Evolutionary conservation across 2,888 invertebrate genomes (phyloP), one percentile per base, ranked within the genome.

Genomic region (Ptilodon capucinus): DNA sequence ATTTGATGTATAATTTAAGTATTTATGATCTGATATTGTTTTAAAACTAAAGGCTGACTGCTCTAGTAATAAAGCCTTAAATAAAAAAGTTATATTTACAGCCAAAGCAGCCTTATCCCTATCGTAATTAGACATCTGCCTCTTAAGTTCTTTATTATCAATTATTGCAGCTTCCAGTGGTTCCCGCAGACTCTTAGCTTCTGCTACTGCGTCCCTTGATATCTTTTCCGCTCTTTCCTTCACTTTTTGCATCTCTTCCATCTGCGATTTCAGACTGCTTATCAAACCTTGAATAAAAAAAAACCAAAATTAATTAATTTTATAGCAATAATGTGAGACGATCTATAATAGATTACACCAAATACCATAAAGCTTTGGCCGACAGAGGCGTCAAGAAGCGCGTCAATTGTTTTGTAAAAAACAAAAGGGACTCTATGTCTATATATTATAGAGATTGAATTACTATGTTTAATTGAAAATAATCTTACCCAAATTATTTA

Each of bases 401-500:
- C n/a, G n/a, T n/a, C n/a, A n/a, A n/a, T n/a, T n/a, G n/a, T n/a
- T n/a, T n/a, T n/a, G n/a, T n/a, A n/a, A n/a, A n/a, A n/a, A n/a
- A n/a, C n/a, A n/a, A n/a, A n/a, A n/a, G n/a, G n/a, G n/a, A n/a
- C n/a, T n/a, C n/a, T n/a, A n/a, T n/a, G n/a, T n/a, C n/a, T n/a
- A n/a, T n/a, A n/a, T n/a, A n/a, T n/a, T n/a, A n/a, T n/a, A n/a
- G n/a, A n/a, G n/a, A n/a, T n/a, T n/a, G n/a, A n/a, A n/a, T n/a
- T n/a, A n/a, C n/a, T n/a, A n/a, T n/a, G n/a, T n/a, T n/a, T n/a
- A n/a, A n/a, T n/a, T n/a, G n/a, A n/a, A n/a, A n/a, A n/a, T n/a
- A n/a, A n/a, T n/a, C 73, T 68, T 56, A 86, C 97, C 96, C 58
- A 98, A 91, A 84, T 98, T 98, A 80, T 98, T 98, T 11, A 97